Percentiles rank a stretch among this genome's conserved stretches.
Evolutionary conservation across 2,797 vertebrate species (phyloP).

Genomic region (Thamnophis elegans): DNA sequence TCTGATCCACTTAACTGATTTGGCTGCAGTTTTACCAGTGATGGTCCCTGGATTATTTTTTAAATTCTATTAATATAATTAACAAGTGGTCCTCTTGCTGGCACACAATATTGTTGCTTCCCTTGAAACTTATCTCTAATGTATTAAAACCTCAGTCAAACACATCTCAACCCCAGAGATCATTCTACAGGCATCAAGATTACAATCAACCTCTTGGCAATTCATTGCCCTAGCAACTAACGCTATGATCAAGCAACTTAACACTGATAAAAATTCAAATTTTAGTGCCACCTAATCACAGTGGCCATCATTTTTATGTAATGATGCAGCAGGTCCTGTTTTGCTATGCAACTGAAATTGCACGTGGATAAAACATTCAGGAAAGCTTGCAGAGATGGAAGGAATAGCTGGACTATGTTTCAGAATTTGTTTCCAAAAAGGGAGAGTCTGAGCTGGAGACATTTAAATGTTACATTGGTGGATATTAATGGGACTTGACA

Average conservation of each 20-base stretch:
- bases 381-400: background rate
- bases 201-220: slow-evolving; percentile 17
- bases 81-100: slow-evolving; percentile 9
- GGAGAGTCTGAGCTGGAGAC: background rate
- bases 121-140: slow-evolving; percentile 5
- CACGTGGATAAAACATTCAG: background rate
- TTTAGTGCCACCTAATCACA: slow-evolving; percentile 10
- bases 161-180: background rate
- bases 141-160: background rate
- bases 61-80: background rate
- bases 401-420: background rate
- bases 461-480: background rate
- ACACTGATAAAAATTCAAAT: background rate
- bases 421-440: background rate
- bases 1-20: background rate
- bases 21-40: background rate
- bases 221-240: background rate
- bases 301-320: slow-evolving; percentile 20
- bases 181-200: background rate
- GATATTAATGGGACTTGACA: slow-evolving; percentile 6
- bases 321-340: background rate
- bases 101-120: background rate
- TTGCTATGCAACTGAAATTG: background rate
- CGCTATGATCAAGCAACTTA: slow-evolving; percentile 2
- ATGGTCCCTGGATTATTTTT: background rate